phyloP scores from a whole-genome alignment of 1,140 invertebrate genomes.

The Habropoda laboriosa region DNA sequence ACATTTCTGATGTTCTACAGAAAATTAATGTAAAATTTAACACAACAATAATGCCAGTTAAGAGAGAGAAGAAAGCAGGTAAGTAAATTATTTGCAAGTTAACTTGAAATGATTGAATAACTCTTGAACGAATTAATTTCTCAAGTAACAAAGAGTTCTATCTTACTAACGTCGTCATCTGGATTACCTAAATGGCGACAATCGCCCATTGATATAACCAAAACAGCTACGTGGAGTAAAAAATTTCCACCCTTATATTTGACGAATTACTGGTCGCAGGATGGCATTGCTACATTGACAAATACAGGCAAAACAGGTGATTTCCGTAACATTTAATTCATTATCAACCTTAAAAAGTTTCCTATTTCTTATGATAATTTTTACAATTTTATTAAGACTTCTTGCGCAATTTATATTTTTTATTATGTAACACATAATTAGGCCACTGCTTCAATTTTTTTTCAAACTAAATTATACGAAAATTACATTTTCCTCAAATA shows the following conservation, averaged over 20 bases:
- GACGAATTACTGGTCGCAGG: slow-evolving; percentile 60
- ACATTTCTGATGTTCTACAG: neutral
- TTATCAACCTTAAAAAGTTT: no score
- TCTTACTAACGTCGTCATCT: slow-evolving; percentile 60
- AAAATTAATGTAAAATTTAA: neutral
- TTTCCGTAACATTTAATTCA: neutral
- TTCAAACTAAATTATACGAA: no score
- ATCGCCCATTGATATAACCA: slow-evolving; percentile 66
- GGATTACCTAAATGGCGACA: slow-evolving; percentile 70
- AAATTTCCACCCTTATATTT: slow-evolving; percentile 64
- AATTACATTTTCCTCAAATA: no score
- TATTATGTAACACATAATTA: no score
- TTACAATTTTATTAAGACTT: no score
- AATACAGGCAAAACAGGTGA: slow-evolving; percentile 80
- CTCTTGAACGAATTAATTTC: neutral
- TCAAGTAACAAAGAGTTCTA: neutral
- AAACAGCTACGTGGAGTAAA: slow-evolving; percentile 46
- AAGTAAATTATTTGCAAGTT: neutral
- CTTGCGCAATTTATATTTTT: no score
- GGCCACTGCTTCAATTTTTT: no score
- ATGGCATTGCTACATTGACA: slow-evolving; percentile 67
- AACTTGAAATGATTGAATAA: neutral
- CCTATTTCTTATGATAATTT: no score
- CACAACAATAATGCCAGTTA: neutral
- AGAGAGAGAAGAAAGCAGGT: neutral